Evolutionary conservation across 2,888 invertebrate species (phyloP).

Genomic region (Hypsopygia costalis): DNA sequence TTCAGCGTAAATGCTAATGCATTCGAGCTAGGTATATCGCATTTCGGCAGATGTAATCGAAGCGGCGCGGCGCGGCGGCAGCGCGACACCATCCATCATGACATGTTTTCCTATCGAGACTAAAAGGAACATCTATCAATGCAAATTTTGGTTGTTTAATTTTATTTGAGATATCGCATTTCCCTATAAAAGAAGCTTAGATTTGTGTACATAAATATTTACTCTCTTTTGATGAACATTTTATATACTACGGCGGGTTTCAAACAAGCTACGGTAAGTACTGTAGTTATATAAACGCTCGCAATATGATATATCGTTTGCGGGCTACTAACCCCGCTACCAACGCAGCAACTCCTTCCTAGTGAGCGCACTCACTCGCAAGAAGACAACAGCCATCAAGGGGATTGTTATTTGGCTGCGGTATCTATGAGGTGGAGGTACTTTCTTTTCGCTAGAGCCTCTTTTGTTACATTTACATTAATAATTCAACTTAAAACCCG

Average conservation of each 20-base stretch:
- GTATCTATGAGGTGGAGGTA: too few species aligned
- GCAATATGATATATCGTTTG: too few species aligned
- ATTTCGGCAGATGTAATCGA: conserved; percentile 66
- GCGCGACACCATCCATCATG: conserved; percentile 55
- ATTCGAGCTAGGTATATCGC: conserved; percentile 66
- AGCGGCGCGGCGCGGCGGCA: conserved; percentile 18
- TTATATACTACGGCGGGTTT: too few species aligned
- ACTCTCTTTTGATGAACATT: too few species aligned
- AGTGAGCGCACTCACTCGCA: not conserved
- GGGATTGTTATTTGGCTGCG: not conserved
- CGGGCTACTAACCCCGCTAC: too few species aligned
- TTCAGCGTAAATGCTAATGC: conserved; percentile 69
- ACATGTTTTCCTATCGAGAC: conserved; percentile 49
- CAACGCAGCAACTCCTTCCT: not conserved
- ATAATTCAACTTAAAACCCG: too few species aligned
- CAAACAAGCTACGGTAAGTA: too few species aligned
- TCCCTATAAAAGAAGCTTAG: not conserved
- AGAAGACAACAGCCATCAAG: not conserved
- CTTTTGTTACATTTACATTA: too few species aligned
- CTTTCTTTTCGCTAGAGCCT: too few species aligned
- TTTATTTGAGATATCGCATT: conserved; percentile 19
- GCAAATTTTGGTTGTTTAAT: conserved; percentile 51
- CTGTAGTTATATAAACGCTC: too few species aligned
- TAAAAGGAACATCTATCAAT: conserved; percentile 54
- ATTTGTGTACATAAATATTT: too few species aligned